Conservation (phyloP, 30 jellyfish, hydroid and myxozoan genomes). For the Aurelia sp. region DNA sequence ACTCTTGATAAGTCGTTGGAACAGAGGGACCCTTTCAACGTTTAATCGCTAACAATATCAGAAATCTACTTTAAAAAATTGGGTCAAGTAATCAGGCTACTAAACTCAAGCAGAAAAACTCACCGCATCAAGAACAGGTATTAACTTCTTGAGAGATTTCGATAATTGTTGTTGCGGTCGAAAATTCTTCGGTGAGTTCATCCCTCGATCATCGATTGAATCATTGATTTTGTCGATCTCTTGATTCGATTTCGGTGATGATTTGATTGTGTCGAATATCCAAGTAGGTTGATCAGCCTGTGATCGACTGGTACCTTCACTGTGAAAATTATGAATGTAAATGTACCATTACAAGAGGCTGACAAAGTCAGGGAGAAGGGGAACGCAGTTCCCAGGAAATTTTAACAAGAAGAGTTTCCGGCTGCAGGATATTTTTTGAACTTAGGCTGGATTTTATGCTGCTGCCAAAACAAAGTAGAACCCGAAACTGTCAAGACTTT, state of each 20-base stretch:
- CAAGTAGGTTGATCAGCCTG: conserved; percentile 78
- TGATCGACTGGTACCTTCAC: conserved; percentile 64
- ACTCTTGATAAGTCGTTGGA: no score
- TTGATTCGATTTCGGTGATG: conserved; percentile 59
- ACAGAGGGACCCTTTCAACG: no score
- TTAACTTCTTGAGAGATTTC: conserved; percentile 79
- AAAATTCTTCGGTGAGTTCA: conserved; percentile 70
- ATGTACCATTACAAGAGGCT: background rate
- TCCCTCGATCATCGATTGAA: conserved; percentile 22
- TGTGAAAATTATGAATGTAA: conserved; percentile 1
- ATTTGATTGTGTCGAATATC: conserved; percentile 77
- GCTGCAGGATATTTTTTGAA: no score
- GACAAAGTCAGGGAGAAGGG: no score
- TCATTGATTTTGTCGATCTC: conserved; percentile 70
- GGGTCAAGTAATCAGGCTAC: background rate
- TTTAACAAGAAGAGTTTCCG: no score
- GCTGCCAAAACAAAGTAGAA: no score
- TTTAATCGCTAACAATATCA: no score
- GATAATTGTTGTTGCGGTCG: conserved; percentile 87
- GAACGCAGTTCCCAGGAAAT: no score
- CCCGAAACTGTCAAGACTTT: no score
- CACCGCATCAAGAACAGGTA: conserved; percentile 95
- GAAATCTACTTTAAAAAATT: no score
- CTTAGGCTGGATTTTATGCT: no score
- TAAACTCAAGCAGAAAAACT: conserved; percentile 7